Conservation (phyloP, 2,888 invertebrate genomes). For the Empis livida region DNA sequence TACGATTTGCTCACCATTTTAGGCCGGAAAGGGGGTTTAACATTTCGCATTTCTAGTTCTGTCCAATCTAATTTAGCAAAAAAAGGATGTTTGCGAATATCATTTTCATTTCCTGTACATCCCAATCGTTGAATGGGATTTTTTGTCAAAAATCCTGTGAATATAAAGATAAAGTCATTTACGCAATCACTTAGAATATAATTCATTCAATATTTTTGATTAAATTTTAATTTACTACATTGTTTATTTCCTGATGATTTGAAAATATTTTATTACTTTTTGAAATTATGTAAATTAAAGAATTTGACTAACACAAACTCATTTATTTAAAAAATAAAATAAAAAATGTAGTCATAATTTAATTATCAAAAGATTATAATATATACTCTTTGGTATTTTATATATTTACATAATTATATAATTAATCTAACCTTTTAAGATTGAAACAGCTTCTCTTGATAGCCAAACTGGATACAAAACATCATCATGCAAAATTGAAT, state of each 20-base stretch:
- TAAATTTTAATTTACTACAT: no score
- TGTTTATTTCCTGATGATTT: no score
- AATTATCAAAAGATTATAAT: no score
- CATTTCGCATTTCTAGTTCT: conserved; percentile 74
- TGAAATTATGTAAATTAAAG: no score
- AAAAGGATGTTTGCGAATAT: conserved; percentile 83
- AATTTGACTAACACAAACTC: no score
- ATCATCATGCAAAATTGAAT: conserved; percentile 96
- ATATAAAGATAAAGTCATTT: background rate
- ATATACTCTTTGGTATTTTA: no score
- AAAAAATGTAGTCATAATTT: no score
- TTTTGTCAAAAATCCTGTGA: conserved; percentile 87
- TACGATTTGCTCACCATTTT: conserved; percentile 77
- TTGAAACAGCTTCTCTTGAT: conserved; percentile 78
- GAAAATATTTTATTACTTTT: no score
- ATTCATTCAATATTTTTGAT: no score
- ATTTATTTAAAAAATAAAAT: no score
- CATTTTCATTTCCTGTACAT: conserved; percentile 54
- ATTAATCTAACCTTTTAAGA: conserved; percentile 53
- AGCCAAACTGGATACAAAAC: conserved; percentile 97
- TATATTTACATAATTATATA: no score
- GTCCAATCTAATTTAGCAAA: conserved; percentile 96
- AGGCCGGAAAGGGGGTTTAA: conserved; percentile 96
- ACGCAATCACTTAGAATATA: no score
- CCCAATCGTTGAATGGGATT: conserved; percentile 88